Base-by-base conservation (phyloP, 2,113 vertebrate genomes). In the Leptobrachium leishanense region DNA sequence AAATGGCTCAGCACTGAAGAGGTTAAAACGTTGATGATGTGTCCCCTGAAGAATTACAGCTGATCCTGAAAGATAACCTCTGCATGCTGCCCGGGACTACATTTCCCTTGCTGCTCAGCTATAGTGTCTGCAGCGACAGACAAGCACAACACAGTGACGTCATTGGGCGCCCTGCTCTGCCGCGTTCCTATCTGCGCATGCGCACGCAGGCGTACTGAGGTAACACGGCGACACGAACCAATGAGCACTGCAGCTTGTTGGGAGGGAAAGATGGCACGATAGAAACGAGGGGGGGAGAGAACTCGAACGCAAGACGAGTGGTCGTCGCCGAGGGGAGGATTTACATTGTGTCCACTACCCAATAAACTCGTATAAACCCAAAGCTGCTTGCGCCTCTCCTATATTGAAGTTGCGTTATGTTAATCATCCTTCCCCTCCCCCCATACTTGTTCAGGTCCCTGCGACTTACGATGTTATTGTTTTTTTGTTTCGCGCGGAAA, bases 401-500 rank as follows among this genome's bases (percentile, higher is more conserved):
- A 31, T 31, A 31, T 31, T 31, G 20, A 31, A 31, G 20, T 31
- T 1, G 20, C 20, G 20, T 31, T 31, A 31, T 31, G 20, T 31
- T 1, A 31, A 31, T 66, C 64, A 42, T 2, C 46, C 13, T 2
- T n/a, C n/a, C 13, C 13, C 6, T 12, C 8, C 62, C 42, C 43
- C 62, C 62, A 31, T n/a, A 11, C 43, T 0, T 6, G 6, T 20
- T 41, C 46, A 50, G 1, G 8, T 5, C 8, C 46, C 46, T 0
- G 46, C 8, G 20, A 31, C 2, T 54, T 6, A 54, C 6, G 6
- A 11, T 46, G 42, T 57, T 43, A 3, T 43, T 43, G 2, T 43
- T 12, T 12, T 31, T 15, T 73, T 62, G 12, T 72, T 79, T 79
- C 59, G 76, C 77, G 70, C 70, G 70, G 65, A 55, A 73, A 67